Evolutionary conservation across 2,797 vertebrate genomes (phyloP).

Genomic region (Sebastes vulpes): DNA sequence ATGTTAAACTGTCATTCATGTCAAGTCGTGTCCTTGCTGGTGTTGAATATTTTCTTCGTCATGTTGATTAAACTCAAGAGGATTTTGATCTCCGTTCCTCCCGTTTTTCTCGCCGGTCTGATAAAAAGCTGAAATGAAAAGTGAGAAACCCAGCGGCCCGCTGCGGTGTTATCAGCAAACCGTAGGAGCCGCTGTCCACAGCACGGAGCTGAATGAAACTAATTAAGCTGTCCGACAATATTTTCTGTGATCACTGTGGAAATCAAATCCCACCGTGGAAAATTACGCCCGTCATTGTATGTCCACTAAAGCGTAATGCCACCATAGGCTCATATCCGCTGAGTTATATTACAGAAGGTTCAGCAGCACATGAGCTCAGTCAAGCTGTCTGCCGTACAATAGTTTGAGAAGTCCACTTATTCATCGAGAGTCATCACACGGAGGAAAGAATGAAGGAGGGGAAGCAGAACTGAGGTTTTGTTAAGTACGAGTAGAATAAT

Average conservation of each 20-base stretch:
- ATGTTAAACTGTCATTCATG: neutral
- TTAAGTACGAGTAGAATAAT: neutral
- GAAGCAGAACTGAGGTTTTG: neutral
- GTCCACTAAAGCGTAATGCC: constrained; percentile 18
- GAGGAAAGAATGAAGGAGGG: neutral
- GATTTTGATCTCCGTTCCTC: constrained; percentile 5
- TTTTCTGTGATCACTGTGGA: constrained; percentile 47
- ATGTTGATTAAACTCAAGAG: neutral
- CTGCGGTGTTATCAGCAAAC: constrained; percentile 15
- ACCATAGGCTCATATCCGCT: constrained; percentile 11
- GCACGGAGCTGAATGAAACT: constrained; percentile 22
- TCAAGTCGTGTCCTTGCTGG: neutral
- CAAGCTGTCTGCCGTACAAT: neutral
- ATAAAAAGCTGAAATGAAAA: neutral
- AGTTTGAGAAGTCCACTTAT: neutral
- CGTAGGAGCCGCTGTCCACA: neutral
- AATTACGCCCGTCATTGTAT: constrained; percentile 23
- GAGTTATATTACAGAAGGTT: neutral
- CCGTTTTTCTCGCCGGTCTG: neutral
- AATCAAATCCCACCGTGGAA: constrained; percentile 41
- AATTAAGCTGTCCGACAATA: constrained; percentile 53
- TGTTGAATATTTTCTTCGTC: neutral
- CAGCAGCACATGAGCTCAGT: neutral
- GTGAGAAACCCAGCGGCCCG: neutral
- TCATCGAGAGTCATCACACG: neutral